A percentile compares a stretch with the other conserved stretches of the same genome.
These are phyloP conservation scores for Phrynocephalus forsythii DNA, from an alignment of 2,797 vertebrate species.

Conservation along the genomic window DNA sequence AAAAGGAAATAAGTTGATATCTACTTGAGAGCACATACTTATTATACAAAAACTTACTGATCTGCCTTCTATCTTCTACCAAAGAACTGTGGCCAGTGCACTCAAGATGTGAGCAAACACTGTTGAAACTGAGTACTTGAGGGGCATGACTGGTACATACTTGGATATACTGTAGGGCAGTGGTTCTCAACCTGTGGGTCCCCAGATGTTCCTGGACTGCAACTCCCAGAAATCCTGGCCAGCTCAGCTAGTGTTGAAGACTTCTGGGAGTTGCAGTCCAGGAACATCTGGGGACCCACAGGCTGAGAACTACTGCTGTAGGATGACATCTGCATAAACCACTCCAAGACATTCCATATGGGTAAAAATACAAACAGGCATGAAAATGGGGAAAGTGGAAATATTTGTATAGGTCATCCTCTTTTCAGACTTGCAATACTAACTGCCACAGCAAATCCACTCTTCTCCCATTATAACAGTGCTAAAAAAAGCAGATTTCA, in stretches of 20 bases:
- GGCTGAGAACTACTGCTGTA: too few species aligned
- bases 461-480: background rate
- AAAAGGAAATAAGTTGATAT: too few species aligned
- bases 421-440: background rate
- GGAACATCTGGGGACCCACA: too few species aligned
- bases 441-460: background rate
- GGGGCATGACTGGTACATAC: background rate
- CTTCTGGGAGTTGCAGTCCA: too few species aligned
- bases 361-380: background rate
- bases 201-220: too few species aligned
- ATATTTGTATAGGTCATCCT: background rate
- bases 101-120: background rate
- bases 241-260: too few species aligned
- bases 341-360: background rate
- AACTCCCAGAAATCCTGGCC: too few species aligned
- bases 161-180: too few species aligned
- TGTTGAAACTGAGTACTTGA: too few species aligned
- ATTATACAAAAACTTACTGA: too few species aligned
- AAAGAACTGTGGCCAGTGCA: background rate
- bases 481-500: background rate
- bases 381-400: background rate
- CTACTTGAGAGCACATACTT: too few species aligned
- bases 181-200: too few species aligned
- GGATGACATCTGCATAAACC: background rate
- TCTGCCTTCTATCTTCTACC: background rate